Base-by-base conservation (phyloP, 2,888 invertebrate species). In the Stenoptilia bipunctidactyla region DNA sequence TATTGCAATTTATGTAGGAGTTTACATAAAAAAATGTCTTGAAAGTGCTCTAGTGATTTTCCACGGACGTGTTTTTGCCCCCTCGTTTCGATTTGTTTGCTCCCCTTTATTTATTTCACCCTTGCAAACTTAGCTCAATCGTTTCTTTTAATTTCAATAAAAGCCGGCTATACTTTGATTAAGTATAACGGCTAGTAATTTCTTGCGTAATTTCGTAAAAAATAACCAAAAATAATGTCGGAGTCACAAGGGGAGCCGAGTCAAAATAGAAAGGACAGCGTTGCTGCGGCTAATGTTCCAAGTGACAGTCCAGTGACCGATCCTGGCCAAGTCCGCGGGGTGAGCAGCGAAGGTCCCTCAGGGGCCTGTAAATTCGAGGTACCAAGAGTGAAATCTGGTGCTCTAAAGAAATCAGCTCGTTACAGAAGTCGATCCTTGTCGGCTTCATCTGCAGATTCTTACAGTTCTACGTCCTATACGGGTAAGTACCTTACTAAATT, bases 401-500 rank as follows among this genome's bases (percentile, higher is more conserved):
- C 93, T 8, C 70, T 94, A 66, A 94, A 95, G 84, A 94, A 94
- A 69, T 90, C 94, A 12, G 93, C 92, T 52, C 87, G 96, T 39
- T 94, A 96, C 66, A 86, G 96, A 40, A 96, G 95, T 65, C 88
- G 97, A 46, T 96, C 96, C 0, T 84, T 96, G 15, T 97, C 97
- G 9, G 96, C 96, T 2, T 96, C 96, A 5, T 97, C 97, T 27
- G 95, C 95, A 40, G 97, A 97, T 73, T 96, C 96, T 14, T 97
- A 96, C 80, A 96, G 96, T 74, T 96, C 96, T 51, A 88, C 88
- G 13, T 88, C 88, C 0, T 88, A 88, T 53, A 88, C 88, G 30
- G 88, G 88, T 76, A 45, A 72, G 80, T 61, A 20, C 20, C 8
- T 5, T 5, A 20, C 20, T 8, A 8, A 5, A 8, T n/a, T n/a